These are phyloP conservation scores for Heliothis virescens DNA, from an alignment of 1,140 invertebrate genomes.

Conservation along the genomic window DNA sequence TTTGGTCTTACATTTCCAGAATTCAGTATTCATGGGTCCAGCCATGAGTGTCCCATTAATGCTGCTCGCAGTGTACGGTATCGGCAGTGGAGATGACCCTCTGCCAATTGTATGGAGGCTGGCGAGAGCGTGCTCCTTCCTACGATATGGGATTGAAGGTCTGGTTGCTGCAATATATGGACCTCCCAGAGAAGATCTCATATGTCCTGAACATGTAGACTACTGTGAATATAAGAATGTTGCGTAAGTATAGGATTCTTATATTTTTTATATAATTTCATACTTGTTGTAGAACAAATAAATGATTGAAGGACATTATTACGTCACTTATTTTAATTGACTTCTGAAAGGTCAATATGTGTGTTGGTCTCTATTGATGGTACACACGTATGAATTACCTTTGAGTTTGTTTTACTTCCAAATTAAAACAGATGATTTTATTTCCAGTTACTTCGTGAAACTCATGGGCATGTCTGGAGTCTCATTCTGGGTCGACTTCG, in stretches of 20 bases:
- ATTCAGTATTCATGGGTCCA: slow-evolving; percentile 92
- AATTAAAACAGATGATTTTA: background rate
- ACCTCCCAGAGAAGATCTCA: slow-evolving; percentile 88
- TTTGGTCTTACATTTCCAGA: slow-evolving; percentile 85
- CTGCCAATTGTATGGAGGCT: slow-evolving; percentile 90
- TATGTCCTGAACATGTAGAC: slow-evolving; percentile 88
- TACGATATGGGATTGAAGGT: slow-evolving; percentile 92
- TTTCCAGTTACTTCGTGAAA: slow-evolving; percentile 85
- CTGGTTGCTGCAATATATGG: slow-evolving; percentile 93
- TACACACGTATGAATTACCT: too few species aligned
- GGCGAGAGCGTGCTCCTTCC: slow-evolving; percentile 94
- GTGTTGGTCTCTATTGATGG: too few species aligned
- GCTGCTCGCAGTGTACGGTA: slow-evolving; percentile 91
- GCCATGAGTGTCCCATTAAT: slow-evolving; percentile 91
- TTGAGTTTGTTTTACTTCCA: too few species aligned
- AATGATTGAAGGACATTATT: too few species aligned
- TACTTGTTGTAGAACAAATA: background rate
- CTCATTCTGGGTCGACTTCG: slow-evolving; percentile 88
- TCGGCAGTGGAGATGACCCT: slow-evolving; percentile 88
- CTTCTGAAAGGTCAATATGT: too few species aligned
- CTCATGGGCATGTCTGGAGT: slow-evolving; percentile 88
- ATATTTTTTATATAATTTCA: background rate
- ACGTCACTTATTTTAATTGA: too few species aligned
- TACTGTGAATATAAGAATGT: slow-evolving; percentile 91
- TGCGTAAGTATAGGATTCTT: slow-evolving; percentile 69